Conservation (phyloP, 2,113 vertebrate genomes). For the Elachura formosa region DNA sequence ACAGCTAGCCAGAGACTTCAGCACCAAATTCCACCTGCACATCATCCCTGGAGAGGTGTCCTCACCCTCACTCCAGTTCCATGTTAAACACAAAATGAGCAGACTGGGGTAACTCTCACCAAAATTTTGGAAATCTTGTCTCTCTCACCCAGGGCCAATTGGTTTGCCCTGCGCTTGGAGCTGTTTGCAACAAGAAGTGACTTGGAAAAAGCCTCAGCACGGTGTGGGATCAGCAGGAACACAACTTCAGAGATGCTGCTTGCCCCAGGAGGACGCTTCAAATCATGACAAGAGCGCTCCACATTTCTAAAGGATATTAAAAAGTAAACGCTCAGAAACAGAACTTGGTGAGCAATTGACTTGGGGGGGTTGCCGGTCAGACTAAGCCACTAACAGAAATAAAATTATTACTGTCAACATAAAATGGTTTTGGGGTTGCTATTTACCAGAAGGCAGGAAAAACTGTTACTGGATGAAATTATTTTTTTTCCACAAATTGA, state of each 20-base stretch:
- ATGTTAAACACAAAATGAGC: fast-evolving
- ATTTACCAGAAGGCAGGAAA: neutral
- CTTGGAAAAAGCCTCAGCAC: neutral
- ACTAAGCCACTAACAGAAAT: neutral
- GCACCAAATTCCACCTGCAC: neutral
- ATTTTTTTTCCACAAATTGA: neutral
- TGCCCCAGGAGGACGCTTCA: neutral
- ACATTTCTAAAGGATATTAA: neutral
- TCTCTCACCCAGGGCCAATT: neutral
- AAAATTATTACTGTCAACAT: neutral
- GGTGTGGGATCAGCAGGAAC: neutral
- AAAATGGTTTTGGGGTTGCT: neutral
- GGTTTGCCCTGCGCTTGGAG: neutral
- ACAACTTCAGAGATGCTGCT: neutral
- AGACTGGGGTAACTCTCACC: fast-evolving
- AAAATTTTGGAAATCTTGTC: neutral
- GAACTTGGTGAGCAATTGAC: neutral
- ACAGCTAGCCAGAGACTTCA: neutral
- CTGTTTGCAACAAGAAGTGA: neutral
- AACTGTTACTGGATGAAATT: neutral
- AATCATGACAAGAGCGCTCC: neutral
- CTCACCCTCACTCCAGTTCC: fast-evolving
- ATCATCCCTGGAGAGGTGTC: fast-evolving
- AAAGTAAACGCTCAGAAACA: neutral
- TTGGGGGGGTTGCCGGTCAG: neutral